Conservation (phyloP, 30 jellyfish, hydroid and myxozoan species). For the Mastigias papua region DNA sequence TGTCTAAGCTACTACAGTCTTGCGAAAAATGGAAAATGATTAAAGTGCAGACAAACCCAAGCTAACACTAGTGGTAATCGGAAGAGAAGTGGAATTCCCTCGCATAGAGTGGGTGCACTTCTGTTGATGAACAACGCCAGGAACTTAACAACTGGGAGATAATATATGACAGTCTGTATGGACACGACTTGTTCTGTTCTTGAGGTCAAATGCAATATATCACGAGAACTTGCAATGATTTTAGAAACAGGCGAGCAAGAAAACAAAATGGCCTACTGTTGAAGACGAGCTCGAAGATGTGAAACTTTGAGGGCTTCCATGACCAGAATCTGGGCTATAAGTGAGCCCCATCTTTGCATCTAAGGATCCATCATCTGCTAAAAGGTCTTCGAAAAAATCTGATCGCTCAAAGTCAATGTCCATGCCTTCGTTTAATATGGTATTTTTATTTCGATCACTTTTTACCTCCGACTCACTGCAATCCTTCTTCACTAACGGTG, state of each 20-base stretch:
- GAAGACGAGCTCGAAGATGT: slow-evolving; percentile 54
- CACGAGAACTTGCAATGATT: background rate
- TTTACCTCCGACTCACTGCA: slow-evolving; percentile 3
- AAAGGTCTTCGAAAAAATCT: slow-evolving; percentile 69
- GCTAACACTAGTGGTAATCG: too few species aligned
- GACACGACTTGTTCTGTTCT: background rate
- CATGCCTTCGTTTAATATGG: slow-evolving; percentile 10
- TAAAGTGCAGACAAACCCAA: too few species aligned
- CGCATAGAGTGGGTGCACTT: too few species aligned
- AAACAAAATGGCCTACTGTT: slow-evolving; percentile 60
- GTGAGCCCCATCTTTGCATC: slow-evolving; percentile 47
- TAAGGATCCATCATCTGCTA: slow-evolving; percentile 59
- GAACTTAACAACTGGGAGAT: too few species aligned
- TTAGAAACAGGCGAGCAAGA: background rate
- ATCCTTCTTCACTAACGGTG: background rate
- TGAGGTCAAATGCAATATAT: background rate
- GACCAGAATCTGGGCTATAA: slow-evolving; percentile 91
- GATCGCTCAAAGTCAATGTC: slow-evolving; percentile 56
- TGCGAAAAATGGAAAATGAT: too few species aligned
- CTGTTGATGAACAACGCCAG: too few species aligned
- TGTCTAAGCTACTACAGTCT: too few species aligned
- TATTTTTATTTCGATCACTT: background rate
- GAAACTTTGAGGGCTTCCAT: slow-evolving; percentile 90
- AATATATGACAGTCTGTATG: background rate
- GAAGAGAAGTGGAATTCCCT: too few species aligned